These are phyloP conservation scores for Drosophila greeni DNA, from an alignment of 2,888 invertebrate genomes.

Conservation along the genomic window DNA sequence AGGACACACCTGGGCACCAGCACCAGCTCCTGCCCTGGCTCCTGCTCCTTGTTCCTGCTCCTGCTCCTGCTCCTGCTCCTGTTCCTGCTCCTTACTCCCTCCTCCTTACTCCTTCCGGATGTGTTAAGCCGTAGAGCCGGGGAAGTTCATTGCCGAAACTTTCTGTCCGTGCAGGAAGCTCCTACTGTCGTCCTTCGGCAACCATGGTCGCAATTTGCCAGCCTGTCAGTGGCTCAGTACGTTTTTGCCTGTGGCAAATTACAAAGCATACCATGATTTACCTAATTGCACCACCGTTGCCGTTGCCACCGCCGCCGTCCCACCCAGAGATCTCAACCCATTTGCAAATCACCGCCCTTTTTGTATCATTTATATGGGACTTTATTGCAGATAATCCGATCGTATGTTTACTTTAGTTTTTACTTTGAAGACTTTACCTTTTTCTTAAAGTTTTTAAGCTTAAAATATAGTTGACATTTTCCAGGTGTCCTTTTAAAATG, in stretches of 20 bases:
- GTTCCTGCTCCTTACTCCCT: constrained; percentile 22
- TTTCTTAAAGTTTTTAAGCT: no score
- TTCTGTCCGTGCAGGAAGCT: constrained; percentile 43
- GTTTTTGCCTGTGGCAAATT: constrained; percentile 59
- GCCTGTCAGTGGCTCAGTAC: constrained; percentile 34
- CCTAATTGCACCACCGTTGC: constrained; percentile 51
- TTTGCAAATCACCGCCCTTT: not conserved
- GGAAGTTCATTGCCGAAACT: constrained; percentile 71
- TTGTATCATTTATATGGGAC: constrained; percentile 7
- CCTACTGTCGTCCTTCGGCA: constrained; percentile 6
- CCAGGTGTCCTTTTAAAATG: no score
- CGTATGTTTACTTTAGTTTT: no score
- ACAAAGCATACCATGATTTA: constrained; percentile 59
- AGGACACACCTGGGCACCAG: constrained; percentile 10
- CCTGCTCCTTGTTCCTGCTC: constrained; percentile 4
- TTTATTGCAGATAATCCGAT: no score
- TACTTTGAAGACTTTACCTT: no score
- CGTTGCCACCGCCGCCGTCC: not conserved
- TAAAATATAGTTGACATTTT: no score
- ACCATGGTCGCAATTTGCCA: constrained; percentile 47
- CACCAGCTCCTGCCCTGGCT: not conserved
- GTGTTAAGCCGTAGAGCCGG: constrained; percentile 54
- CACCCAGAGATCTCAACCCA: not conserved
- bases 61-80: constrained; percentile 2
- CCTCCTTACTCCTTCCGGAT: constrained; percentile 51